phyloP scores from a whole-genome alignment of 2,888 invertebrate genomes.

The Teinopalpus imperialis region DNA sequence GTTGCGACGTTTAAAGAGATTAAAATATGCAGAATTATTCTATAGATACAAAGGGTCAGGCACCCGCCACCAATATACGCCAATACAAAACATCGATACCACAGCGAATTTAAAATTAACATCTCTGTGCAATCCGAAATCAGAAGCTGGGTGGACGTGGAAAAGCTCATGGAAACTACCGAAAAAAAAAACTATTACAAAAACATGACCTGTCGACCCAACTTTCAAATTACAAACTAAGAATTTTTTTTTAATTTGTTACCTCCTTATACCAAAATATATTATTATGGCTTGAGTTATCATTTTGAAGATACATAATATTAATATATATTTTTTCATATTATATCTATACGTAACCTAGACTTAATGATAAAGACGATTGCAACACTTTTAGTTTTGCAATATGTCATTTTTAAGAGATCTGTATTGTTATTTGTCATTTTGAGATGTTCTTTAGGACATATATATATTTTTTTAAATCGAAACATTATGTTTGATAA shows the following conservation, averaged over 20 bases:
- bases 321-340: constrained; percentile 59
- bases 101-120: constrained; percentile 42
- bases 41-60: constrained; percentile 1
- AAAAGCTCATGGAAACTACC: constrained; percentile 36
- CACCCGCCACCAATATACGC: constrained; percentile 1
- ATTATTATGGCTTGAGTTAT: constrained; percentile 80
- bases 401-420: constrained; percentile 73
- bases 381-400: constrained; percentile 74
- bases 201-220: constrained; percentile 47
- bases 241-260: constrained; percentile 56
- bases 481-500: too few relatives aligned
- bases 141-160: constrained; percentile 48
- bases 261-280: constrained; percentile 80
- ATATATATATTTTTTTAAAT: too few relatives aligned
- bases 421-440: constrained; percentile 49
- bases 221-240: constrained; percentile 52
- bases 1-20: neutral
- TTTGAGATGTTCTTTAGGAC: constrained; percentile 61
- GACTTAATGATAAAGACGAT: constrained; percentile 68
- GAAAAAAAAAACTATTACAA: constrained; percentile 31
- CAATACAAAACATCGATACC: too few relatives aligned
- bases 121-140: constrained; percentile 19
- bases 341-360: constrained; percentile 69
- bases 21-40: neutral
- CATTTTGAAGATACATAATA: constrained; percentile 73